Evolutionary conservation across 2,888 invertebrate species (phyloP), one percentile per base, ranked within the genome.

Genomic region (Alentia gelatinosa): DNA sequence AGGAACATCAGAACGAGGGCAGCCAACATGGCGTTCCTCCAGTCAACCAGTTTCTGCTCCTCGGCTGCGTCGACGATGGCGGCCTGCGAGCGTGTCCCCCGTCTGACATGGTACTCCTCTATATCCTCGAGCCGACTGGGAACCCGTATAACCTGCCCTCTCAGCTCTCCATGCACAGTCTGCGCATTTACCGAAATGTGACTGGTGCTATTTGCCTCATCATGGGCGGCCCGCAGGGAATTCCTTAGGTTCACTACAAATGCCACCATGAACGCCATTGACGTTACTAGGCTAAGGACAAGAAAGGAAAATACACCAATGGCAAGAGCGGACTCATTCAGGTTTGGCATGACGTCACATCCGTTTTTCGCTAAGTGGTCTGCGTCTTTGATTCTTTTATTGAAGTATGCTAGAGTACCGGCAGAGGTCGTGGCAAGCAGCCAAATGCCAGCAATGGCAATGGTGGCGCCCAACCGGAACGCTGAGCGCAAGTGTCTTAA

Each of bases 101-200:
- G 26, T 30, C 68, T 4, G n/a, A 68, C 68, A 26, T 26, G 12
- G 39, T 39, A 79, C 39, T 79, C 79, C 39, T 79, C 79, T 4
- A 79, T 79, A n/a, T 12, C 39, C 39, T 79, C 79, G 23, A 79
- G 79, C 1, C 79, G 79, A n/a, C 79, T 79, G 23, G 79, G 79
- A 19, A 37, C 79, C 35, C 79, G 3, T 30, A 12, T 1, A 12
- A 68, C 30, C 30, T 68, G n/a, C 23, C 23, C 39, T 23, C 15
- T 19, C 4, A 63, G 12, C 19, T 23, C 23, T 37, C 79, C 35
- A 19, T 79, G 35, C 7, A 79, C 79, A 0, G 5, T 39, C 37
- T 37, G 79, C 1, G 37, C 79, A 39, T 39, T n/a, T 1, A 79
- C 79, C 12, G 37, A 79, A 9, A 74, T 33, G 33, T 74, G 74